Conservation (phyloP, 1,140 invertebrate genomes). For the Zophobas atratus region DNA sequence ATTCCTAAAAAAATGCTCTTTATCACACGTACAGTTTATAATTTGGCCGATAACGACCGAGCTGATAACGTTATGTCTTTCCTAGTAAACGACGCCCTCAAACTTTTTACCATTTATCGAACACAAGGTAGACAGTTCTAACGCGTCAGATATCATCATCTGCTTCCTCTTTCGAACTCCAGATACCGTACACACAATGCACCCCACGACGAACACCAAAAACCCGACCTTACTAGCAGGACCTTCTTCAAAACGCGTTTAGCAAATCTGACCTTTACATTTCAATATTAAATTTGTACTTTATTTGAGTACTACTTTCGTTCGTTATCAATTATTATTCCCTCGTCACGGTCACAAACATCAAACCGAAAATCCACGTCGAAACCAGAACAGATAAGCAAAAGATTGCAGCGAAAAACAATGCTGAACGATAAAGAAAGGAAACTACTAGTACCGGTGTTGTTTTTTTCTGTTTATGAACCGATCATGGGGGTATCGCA, state of each 20-base stretch:
- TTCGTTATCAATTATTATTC: conserved; percentile 20
- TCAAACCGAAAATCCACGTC: conserved; percentile 27
- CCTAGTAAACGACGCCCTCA: conserved; percentile 27
- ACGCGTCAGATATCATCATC: conserved; percentile 19
- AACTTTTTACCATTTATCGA: conserved; percentile 20
- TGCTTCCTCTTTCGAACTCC: conserved; percentile 9
- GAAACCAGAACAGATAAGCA: conserved; percentile 17
- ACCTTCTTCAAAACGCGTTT: conserved; percentile 8
- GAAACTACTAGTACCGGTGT: neutral
- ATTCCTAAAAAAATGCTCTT: conserved; percentile 26
- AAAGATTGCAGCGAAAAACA: conserved; percentile 25
- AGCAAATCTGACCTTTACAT: conserved; percentile 9
- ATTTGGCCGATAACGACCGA: conserved; percentile 21
- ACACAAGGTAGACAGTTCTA: conserved; percentile 17
- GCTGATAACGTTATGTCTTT: conserved; percentile 33
- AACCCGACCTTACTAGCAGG: neutral
- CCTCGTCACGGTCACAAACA: conserved; percentile 27
- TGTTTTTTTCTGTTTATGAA: neutral
- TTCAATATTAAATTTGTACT: neutral
- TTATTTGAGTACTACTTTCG: neutral
- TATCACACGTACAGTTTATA: conserved; percentile 41
- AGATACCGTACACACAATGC: conserved; percentile 1
- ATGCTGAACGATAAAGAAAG: conserved; percentile 11
- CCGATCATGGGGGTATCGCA: too few relatives aligned
- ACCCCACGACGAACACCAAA: neutral